phyloP scores from a whole-genome alignment of 1,140 invertebrate genomes.

The Mactra quadrangularis region DNA sequence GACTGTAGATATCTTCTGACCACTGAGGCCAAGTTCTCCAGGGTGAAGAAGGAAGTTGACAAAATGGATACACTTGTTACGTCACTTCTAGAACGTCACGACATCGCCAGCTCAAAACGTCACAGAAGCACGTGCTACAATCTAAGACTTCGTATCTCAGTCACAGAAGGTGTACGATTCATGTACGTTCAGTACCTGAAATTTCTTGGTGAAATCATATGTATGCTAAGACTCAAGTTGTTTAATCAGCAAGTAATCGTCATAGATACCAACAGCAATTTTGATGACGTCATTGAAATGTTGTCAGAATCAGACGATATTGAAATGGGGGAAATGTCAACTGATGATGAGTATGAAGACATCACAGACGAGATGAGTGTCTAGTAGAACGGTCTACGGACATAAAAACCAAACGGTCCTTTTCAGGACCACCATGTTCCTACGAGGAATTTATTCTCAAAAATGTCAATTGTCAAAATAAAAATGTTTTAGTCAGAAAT shows the following conservation, averaged over 20 bases:
- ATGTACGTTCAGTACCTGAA: constrained; percentile 21
- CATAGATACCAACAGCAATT: no score
- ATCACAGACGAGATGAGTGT: neutral
- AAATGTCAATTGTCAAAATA: no score
- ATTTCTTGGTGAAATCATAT: neutral
- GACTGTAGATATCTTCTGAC: no score
- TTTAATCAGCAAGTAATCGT: neutral
- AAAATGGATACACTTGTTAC: neutral
- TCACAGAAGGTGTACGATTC: constrained; percentile 15
- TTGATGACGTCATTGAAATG: neutral
- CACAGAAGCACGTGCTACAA: constrained; percentile 2
- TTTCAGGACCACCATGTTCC: constrained; percentile 27
- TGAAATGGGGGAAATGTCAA: neutral
- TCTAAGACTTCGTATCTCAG: constrained; percentile 14
- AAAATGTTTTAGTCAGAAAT: no score
- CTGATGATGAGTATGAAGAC: neutral
- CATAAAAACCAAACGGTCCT: constrained; percentile 25
- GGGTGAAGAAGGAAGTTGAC: neutral
- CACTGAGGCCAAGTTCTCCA: neutral
- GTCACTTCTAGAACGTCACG: neutral
- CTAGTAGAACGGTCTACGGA: neutral
- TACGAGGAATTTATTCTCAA: neutral
- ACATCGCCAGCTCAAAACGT: neutral
- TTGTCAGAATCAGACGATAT: neutral
- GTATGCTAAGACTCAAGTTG: neutral